Evolutionary conservation across 2,888 invertebrate species (phyloP).

Genomic region (Crepidodera aurea): DNA sequence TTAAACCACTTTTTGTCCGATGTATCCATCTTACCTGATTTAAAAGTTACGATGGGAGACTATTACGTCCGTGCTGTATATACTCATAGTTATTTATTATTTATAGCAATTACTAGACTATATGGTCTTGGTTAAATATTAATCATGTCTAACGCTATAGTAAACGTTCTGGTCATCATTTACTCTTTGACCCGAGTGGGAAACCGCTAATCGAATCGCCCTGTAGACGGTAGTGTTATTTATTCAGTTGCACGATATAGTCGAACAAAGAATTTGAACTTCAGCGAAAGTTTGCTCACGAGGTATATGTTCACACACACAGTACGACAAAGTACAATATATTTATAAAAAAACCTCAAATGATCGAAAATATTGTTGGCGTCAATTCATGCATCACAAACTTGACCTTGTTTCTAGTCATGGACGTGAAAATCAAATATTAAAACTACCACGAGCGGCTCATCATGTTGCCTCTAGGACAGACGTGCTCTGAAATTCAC

Average conservation of each 20-base stretch:
- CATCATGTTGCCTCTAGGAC: too few relatives aligned
- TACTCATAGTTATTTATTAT: not conserved
- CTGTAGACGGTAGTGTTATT: conserved; percentile 22
- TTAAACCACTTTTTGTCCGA: too few relatives aligned
- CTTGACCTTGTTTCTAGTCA: too few relatives aligned
- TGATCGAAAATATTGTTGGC: too few relatives aligned
- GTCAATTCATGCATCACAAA: too few relatives aligned
- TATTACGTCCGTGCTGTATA: not conserved
- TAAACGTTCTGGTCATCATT: not conserved
- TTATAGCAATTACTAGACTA: conserved; percentile 2
- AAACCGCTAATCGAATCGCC: conserved; percentile 23
- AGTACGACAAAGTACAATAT: not conserved
- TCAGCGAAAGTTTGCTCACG: conserved; percentile 24
- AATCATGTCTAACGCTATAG: conserved; percentile 1
- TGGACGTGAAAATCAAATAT: too few relatives aligned
- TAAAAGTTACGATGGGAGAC: too few relatives aligned
- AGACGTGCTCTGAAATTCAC: too few relatives aligned
- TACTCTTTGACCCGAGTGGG: conserved; percentile 11
- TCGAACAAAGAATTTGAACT: conserved; percentile 18
- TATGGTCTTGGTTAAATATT: conserved; percentile 1
- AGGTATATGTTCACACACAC: conserved; percentile 4
- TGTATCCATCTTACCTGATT: not conserved
- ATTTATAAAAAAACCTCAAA: too few relatives aligned
- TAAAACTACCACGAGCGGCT: too few relatives aligned
- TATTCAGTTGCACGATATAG: conserved; percentile 26